These are phyloP conservation scores for Cetoscarus ocellatus DNA, from an alignment of 2,797 vertebrate genomes.

Conservation along the genomic window DNA sequence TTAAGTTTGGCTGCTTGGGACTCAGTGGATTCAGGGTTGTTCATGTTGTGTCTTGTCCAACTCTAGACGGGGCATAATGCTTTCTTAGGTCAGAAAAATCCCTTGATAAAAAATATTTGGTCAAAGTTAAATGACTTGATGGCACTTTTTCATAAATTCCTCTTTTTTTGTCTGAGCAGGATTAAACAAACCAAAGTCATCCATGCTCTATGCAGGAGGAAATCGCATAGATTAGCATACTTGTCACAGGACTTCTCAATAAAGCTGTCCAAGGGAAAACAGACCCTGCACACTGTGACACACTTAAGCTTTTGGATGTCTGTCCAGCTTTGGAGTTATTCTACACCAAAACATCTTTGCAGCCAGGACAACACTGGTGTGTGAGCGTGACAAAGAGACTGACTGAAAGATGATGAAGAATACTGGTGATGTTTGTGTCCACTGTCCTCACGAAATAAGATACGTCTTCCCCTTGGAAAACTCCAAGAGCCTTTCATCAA, in stretches of 20 bases:
- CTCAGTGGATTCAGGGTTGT: background rate
- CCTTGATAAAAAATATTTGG: background rate
- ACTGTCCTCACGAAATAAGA: background rate
- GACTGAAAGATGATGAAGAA: background rate
- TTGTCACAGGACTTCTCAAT: conserved; percentile 3
- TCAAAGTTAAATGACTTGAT: conserved; percentile 4
- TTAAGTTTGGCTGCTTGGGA: too few species aligned
- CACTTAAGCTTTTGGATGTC: conserved; percentile 47
- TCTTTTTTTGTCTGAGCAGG: background rate
- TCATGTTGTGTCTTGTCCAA: conserved; percentile 3
- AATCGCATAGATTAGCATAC: background rate
- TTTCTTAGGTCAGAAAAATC: conserved; percentile 1
- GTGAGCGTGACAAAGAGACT: background rate
- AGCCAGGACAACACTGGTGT: conserved; percentile 22
- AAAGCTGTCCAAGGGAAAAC: conserved; percentile 21
- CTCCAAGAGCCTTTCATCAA: background rate
- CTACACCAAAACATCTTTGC: conserved; percentile 64
- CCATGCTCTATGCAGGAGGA: background rate
- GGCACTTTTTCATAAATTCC: background rate
- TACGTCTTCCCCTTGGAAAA: background rate
- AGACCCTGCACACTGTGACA: conserved; percentile 39
- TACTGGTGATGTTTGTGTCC: background rate
- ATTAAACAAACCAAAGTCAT: background rate
- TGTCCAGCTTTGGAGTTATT: conserved; percentile 49
- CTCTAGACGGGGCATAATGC: background rate